A percentile compares a stretch with the other conserved stretches of the same genome.
These are phyloP conservation scores for Sorex fumeus DNA, from an alignment of 2,113 vertebrate genomes.

Conservation along the genomic window DNA sequence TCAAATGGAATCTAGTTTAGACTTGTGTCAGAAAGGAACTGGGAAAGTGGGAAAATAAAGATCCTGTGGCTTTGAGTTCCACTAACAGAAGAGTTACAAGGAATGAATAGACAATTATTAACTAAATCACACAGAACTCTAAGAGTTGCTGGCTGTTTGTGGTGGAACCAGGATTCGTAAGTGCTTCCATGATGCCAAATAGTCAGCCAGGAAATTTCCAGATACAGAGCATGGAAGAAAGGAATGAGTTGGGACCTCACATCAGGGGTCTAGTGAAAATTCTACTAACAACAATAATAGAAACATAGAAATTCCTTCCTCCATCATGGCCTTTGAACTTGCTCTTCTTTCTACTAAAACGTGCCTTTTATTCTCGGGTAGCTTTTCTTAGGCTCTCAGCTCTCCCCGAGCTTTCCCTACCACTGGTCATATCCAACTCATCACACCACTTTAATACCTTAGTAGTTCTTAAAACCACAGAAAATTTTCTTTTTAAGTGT, in stretches of 20 bases:
- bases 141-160: neutral
- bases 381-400: neutral
- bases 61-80: neutral
- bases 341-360: neutral
- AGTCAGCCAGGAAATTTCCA: neutral
- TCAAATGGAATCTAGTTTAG: neutral
- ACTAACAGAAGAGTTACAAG: constrained; percentile 26
- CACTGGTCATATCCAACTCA: too few relatives aligned
- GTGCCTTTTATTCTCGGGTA: neutral
- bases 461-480: neutral
- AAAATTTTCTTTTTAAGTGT: neutral
- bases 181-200: neutral
- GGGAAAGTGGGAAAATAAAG: constrained; percentile 34
- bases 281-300: neutral
- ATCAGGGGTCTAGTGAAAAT: neutral
- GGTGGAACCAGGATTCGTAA: neutral
- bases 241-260: neutral
- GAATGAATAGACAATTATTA: neutral
- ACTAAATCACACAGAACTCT: neutral
- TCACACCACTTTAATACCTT: neutral
- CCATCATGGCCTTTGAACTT: neutral
- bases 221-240: neutral
- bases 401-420: neutral
- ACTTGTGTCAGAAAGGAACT: neutral
- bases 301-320: neutral